Evolutionary conservation across 2,797 vertebrate genomes (phyloP), one percentile per base, ranked within the genome.

Genomic region (Eulemur coronatus): DNA sequence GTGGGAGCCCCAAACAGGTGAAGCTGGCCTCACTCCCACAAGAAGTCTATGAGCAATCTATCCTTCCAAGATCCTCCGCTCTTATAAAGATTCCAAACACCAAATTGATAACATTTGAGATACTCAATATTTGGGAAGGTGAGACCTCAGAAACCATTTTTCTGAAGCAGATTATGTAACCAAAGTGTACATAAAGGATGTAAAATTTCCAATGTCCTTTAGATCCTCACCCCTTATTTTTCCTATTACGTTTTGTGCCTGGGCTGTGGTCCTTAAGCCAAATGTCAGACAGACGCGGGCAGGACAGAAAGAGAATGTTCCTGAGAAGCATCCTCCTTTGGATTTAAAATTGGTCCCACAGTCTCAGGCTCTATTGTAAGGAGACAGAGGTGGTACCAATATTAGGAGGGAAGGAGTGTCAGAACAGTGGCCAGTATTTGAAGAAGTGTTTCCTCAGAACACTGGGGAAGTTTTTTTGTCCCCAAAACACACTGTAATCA

Each of bases 381-480:
- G 78, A 81, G 33, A 80, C 24, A 85, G 75, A 88, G 12, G 82
- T 61, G 63, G 46, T 81, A 33, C 43, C 35, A 48, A 57, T 73
- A 84, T 69, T 43, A 96, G 78, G 76, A 82, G 52, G 67, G 61
- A 63, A 89, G 33, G 50, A 69, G 10, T 85, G 20, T 78, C 55
- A 79, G 78, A 91, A 46, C 38, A 90, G 43, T 82, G 46, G 65
- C 72, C 63, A 86, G 35, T 30, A 76, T 75, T 73, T 93, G 69
- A 96, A 84, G 82, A 75, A 84, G 38, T 70, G 52, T 69, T 92
- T 96, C 79, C 46, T 91, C 67, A 52, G 69, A 91, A 95, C 48
- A 41, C 24, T 90, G 3, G 30, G 94, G 52, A 89, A 57, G 46
- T 86, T 79, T 82, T 33, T 78, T 73, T 18, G 50, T 30, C 0